phyloP scores from a whole-genome alignment of 2,888 invertebrate genomes.

The Heteromurus nitidus region DNA sequence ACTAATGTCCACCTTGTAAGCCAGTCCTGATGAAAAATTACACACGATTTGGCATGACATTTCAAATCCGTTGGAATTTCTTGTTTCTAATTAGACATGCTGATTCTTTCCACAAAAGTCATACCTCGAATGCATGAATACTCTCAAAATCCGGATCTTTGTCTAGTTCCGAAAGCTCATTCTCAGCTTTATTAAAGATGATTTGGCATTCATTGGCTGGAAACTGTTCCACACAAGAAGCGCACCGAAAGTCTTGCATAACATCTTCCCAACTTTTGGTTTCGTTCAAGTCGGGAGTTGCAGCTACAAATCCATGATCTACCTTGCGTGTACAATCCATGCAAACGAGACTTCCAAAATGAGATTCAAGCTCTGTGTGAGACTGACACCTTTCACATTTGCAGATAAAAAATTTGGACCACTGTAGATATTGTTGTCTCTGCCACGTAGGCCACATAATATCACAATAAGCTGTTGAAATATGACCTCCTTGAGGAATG shows the following conservation, averaged over 20 bases:
- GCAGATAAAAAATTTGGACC: constrained; percentile 73
- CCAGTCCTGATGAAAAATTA: constrained; percentile 37
- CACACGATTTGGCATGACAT: too few relatives aligned
- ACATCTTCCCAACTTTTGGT: constrained; percentile 24
- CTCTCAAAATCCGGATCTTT: constrained; percentile 60
- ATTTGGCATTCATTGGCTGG: constrained; percentile 45
- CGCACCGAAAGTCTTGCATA: constrained; percentile 36
- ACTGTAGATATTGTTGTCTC: constrained; percentile 68
- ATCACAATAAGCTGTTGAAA: constrained; percentile 73
- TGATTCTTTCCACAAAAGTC: too few relatives aligned
- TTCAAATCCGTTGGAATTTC: too few relatives aligned
- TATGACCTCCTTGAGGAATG: constrained; percentile 69
- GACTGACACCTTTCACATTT: constrained; percentile 70
- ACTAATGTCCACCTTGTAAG: constrained; percentile 45
- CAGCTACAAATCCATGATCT: neutral
- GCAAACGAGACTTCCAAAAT: constrained; percentile 70
- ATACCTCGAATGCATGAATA: constrained; percentile 66
- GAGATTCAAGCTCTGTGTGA: constrained; percentile 69
- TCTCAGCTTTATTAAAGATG: constrained; percentile 39
- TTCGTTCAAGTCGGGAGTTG: constrained; percentile 1
- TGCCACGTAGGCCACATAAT: constrained; percentile 72
- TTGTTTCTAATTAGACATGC: too few relatives aligned
- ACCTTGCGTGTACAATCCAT: constrained; percentile 51
- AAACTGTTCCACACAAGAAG: constrained; percentile 15
- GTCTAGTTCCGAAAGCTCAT: constrained; percentile 50